Conservation (phyloP, 2,888 invertebrate species). For the Gymnocheta viridis region DNA sequence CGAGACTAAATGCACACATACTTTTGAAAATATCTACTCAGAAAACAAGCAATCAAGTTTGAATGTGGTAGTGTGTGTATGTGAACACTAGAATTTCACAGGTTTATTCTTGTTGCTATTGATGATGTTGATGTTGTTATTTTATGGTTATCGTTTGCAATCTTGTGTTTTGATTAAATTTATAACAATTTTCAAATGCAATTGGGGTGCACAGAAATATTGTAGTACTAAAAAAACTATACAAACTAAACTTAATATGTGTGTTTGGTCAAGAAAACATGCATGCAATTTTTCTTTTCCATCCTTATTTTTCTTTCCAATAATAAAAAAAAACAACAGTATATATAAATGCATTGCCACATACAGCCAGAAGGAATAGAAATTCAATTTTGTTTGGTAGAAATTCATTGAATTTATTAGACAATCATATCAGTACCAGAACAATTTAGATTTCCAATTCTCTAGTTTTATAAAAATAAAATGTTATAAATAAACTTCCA, state of each 20-base stretch:
- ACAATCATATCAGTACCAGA: conserved; percentile 38
- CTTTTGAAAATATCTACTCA: background rate
- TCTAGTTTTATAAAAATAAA: conserved; percentile 15
- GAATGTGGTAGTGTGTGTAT: background rate
- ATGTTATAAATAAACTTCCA: conserved; percentile 35
- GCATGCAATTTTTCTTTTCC: background rate
- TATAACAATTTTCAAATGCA: conserved; percentile 65
- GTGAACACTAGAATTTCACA: conserved; percentile 19
- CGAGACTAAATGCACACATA: background rate
- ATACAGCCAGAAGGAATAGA: conserved; percentile 8
- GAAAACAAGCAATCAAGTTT: conserved; percentile 21
- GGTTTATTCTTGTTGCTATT: conserved; percentile 42
- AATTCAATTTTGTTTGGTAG: conserved; percentile 64
- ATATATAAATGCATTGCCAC: background rate
- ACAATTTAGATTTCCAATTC: conserved; percentile 28
- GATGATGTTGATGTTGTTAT: conserved; percentile 55
- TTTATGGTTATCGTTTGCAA: conserved; percentile 57
- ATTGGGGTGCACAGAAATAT: conserved; percentile 24
- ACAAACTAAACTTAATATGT: conserved; percentile 41
- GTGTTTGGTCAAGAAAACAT: conserved; percentile 40
- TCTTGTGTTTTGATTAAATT: conserved; percentile 67
- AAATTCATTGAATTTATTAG: conserved; percentile 66
- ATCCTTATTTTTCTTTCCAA: background rate
- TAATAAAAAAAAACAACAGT: background rate
- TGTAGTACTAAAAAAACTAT: background rate